These are phyloP conservation scores for Wiebesia pumilae DNA, from an alignment of 1,140 invertebrate species.

Conservation along the genomic window DNA sequence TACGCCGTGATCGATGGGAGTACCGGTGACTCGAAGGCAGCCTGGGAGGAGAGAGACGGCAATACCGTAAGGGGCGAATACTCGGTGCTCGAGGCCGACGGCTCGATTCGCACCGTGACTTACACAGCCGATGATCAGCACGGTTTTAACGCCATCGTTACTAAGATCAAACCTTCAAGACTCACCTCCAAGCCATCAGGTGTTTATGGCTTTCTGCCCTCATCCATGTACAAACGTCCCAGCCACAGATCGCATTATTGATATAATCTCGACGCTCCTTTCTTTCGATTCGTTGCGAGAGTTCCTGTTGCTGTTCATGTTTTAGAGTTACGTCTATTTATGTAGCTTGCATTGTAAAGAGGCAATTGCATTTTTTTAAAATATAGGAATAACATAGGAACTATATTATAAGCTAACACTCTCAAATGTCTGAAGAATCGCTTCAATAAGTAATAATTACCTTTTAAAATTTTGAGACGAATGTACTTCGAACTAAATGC, in stretches of 20 bases:
- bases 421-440: too few species aligned
- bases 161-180: constrained; percentile 59
- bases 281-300: neutral
- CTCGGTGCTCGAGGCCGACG: constrained; percentile 78
- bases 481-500: too few species aligned
- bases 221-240: constrained; percentile 33
- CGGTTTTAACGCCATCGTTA: constrained; percentile 76
- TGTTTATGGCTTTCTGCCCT: constrained; percentile 57
- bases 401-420: too few species aligned
- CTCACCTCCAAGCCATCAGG: constrained; percentile 27
- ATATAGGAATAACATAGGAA: too few species aligned
- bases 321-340: too few species aligned
- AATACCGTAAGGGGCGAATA: constrained; percentile 79
- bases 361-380: too few species aligned
- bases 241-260: constrained; percentile 15
- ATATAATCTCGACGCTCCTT: neutral
- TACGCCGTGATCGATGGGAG: constrained; percentile 77
- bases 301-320: neutral
- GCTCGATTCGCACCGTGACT: constrained; percentile 78
- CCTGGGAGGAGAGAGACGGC: constrained; percentile 75
- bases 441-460: too few species aligned
- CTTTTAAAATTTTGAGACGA: too few species aligned
- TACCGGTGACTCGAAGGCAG: constrained; percentile 76
- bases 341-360: too few species aligned
- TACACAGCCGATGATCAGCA: constrained; percentile 84